phyloP scores from a whole-genome alignment of 2,113 vertebrate species.

The Clarias batrachus region DNA sequence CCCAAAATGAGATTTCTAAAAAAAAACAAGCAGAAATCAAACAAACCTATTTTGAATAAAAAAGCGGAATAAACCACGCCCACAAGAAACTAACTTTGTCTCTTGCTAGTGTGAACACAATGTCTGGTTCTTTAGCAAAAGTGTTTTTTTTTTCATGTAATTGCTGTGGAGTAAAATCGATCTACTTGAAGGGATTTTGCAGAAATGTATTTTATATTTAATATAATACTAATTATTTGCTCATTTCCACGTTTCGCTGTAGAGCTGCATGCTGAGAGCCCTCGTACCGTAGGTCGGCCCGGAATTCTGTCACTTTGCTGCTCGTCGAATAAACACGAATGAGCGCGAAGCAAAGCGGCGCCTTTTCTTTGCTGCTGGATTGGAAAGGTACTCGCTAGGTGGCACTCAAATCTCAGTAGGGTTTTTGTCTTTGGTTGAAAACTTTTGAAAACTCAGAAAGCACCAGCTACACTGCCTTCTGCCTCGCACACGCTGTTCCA shows the following conservation, averaged over 20 bases:
- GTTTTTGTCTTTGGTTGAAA: conserved; percentile 44
- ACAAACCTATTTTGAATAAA: background rate
- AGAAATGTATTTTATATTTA: background rate
- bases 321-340: conserved; percentile 8
- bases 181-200: background rate
- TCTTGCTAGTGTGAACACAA: conserved; percentile 1
- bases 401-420: conserved; percentile 21
- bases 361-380: conserved; percentile 60
- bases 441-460: conserved; percentile 76
- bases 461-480: conserved; percentile 82
- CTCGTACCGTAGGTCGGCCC: background rate
- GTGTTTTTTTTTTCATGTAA: background rate
- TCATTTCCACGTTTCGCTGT: conserved; percentile 2
- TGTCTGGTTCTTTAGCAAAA: background rate
- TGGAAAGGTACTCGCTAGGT: conserved; percentile 55
- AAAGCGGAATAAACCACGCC: background rate
- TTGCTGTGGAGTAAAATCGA: background rate
- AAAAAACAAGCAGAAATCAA: background rate
- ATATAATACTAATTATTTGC: background rate
- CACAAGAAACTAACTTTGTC: background rate
- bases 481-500: conserved; percentile 69
- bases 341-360: conserved; percentile 56
- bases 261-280: background rate
- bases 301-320: conserved; percentile 31
- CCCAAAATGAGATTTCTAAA: background rate